Conservation (phyloP, 2,797 vertebrate genomes). For the Sebastolobus altivelis region DNA sequence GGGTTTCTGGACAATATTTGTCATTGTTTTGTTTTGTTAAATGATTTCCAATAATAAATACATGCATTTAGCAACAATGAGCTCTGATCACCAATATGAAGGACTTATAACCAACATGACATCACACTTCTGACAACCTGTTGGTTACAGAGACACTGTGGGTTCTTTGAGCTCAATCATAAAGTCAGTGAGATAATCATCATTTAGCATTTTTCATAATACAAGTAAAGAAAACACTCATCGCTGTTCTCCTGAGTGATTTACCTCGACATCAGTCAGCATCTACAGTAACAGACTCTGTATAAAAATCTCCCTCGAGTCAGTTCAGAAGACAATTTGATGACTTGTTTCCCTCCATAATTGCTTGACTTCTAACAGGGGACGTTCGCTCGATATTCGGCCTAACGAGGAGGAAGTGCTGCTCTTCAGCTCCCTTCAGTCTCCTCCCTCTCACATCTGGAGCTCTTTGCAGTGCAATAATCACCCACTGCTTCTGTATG, state of each 20-base stretch:
- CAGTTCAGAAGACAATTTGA: neutral
- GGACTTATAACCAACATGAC: neutral
- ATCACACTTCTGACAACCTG: neutral
- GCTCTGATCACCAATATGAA: no score
- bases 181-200: neutral
- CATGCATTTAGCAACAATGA: no score
- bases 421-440: neutral
- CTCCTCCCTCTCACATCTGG: constrained; percentile 5
- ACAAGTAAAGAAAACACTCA: neutral
- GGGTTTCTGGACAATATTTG: no score
- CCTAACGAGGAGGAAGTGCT: constrained; percentile 10
- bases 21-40: no score
- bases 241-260: neutral
- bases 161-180: neutral
- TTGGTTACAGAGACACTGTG: no score
- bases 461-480: constrained; percentile 21
- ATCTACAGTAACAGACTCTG: neutral
- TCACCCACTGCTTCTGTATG: constrained; percentile 10
- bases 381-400: neutral
- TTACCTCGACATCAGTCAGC: neutral
- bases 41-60: no score
- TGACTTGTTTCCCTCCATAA: constrained; percentile 20
- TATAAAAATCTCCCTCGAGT: constrained; percentile 4
- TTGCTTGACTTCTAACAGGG: neutral
- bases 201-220: neutral